Base-by-base conservation (phyloP, 2,888 invertebrate species). In the Bibio marci region DNA sequence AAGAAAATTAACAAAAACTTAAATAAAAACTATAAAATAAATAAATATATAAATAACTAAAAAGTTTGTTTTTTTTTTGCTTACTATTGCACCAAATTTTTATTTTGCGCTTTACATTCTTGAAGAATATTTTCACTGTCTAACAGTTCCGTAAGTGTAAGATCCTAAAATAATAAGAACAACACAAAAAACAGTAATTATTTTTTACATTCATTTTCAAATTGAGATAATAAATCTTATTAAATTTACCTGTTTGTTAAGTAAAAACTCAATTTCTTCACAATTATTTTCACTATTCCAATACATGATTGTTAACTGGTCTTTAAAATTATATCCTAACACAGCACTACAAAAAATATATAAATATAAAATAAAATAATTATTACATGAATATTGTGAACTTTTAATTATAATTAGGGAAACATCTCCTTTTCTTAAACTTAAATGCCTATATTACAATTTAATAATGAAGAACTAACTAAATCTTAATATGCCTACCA, bases 101-200 rank as follows among this genome's bases (percentile, higher is more conserved):
- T 83, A 64, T 91, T 92, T 59, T 85, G 87, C 47, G 79, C 79
- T 66, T 87, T 88, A 63, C 92, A 91, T 71, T 95, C 92, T 62
- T 90, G 90, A 49, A 95, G 72, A 55, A 95, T 82, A 64, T 92
- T 90, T 57, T 91, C 91, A 58, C 90, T 85, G 58, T 94, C 88
- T 71, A 95, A 71, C 47, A 95, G 72, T 62, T 91, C 87, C 54
- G 77, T 74, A 46, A 95, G 67, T 41, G 83, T 86, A 48, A 88
- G 80, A 76, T 87, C 81, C 91, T 94, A 64, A 42, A 73, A 22
- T 22, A 6, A 22, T 22, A 22, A 8, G 22, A 22, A 22, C 4
- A 6, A 22, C 4, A 30, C 40, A 49, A 45, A 39, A 48, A 46
- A 46, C 44, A 44, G 22, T 37, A 22, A 42, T 25, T 4, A 34